Evolutionary conservation across 2,797 vertebrate species (phyloP).

Genomic region (Chelonia mydas): DNA sequence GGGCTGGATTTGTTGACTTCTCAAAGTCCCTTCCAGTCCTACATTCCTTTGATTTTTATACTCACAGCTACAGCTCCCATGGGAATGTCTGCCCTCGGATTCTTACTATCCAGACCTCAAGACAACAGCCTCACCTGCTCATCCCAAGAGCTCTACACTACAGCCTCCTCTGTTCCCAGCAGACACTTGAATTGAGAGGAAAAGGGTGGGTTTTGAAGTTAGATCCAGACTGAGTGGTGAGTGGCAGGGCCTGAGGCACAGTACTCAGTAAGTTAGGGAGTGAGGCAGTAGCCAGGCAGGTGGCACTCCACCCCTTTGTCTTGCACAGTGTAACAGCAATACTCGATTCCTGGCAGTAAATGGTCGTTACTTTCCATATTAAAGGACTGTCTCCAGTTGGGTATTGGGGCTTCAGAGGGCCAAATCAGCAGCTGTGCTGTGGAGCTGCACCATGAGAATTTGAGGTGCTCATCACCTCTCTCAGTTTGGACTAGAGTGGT

Average conservation of each 20-base stretch:
- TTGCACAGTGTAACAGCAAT: background rate
- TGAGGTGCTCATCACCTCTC: background rate
- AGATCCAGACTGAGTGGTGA: background rate
- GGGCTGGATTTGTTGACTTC: background rate
- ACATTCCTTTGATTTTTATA: background rate
- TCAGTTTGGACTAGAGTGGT: background rate
- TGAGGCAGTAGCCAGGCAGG: background rate
- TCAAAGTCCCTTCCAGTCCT: background rate
- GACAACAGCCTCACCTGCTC: background rate
- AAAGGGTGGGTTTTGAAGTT: background rate
- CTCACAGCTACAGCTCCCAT: background rate
- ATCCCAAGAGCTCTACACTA: background rate
- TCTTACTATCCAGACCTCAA: background rate
- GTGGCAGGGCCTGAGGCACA: background rate
- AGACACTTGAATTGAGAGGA: background rate
- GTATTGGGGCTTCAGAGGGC: background rate
- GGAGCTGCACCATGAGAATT: background rate
- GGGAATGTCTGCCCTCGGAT: background rate
- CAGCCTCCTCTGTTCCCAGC: background rate
- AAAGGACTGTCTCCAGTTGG: accelerated
- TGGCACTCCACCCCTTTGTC: background rate
- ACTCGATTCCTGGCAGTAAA: background rate
- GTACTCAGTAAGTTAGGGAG: background rate
- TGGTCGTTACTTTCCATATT: background rate
- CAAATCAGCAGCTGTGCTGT: background rate